Base-by-base conservation (phyloP, 2,113 vertebrate genomes). In the Motacilla alba region DNA sequence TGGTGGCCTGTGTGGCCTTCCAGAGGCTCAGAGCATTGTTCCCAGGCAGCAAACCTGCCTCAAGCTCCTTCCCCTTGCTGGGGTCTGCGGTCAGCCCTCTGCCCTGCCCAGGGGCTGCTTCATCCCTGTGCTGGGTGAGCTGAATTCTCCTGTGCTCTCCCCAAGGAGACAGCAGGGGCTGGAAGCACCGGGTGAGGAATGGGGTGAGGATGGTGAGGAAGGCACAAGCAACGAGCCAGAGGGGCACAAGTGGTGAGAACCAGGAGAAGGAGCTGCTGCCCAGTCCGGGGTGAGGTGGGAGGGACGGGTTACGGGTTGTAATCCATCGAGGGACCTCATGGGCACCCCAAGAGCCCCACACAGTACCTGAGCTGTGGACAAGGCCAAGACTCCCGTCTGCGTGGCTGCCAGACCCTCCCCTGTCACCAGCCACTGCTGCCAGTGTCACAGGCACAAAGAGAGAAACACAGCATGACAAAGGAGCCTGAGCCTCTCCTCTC, bases 401-500 rank as follows among this genome's bases (percentile, higher is more conserved):
- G 0, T 26, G 39, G 86, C 89, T 90, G 68, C 70, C 88, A 92
- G 87, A 83, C 83, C 79, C 59, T 89, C 79, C 82, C 91, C 79
- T 88, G 74, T 80, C 77, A 92, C 77, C 86, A 85, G 87, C 85
- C 87, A 93, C 75, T 6, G 16, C 46, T 1, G 2, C 62, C 87
- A 64, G 72, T 70, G 88, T 85, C 93, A 97, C 67, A 94, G 91
- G 87, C 85, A 94, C 87, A 91, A 86, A 95, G 93, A 96, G 78
- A 95, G 77, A 97, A 91, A 62, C 95, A 88, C 81, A 95, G 87
- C 3, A 1, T 88, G 89, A 89, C 91, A 83, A 79, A 83, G 3
- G 18, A 73, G 43, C 9, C 3, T 7, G 13, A 92, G 64, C 49
- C 44, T 31, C 30, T 80, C 33, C 43, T 93, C 60, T 74, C 60